phyloP scores from a whole-genome alignment of 2,888 invertebrate genomes.

The Mesoligia furuncula region DNA sequence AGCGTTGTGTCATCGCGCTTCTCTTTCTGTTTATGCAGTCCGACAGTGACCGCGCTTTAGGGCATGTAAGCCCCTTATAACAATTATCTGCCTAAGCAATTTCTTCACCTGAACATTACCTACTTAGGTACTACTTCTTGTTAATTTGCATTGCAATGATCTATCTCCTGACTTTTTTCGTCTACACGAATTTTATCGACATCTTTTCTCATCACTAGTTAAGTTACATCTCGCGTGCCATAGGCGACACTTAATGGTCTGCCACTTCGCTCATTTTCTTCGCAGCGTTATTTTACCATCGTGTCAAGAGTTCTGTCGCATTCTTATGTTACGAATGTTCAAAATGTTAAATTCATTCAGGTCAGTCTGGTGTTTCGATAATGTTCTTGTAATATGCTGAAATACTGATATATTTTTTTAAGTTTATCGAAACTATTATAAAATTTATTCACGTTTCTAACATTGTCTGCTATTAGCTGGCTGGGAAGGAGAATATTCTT shows the following conservation, averaged over 20 bases:
- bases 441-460: background rate
- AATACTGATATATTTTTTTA: background rate
- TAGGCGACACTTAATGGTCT: conserved; percentile 83
- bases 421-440: background rate
- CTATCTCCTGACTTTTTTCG: too few relatives aligned
- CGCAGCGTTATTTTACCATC: conserved; percentile 80
- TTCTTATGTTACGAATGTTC: conserved; percentile 73
- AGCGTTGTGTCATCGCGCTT: too few relatives aligned
- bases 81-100: background rate
- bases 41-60: too few relatives aligned
- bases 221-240: conserved; percentile 68
- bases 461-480: background rate
- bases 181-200: conserved; percentile 31
- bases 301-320: conserved; percentile 75
- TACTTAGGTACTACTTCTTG: too few relatives aligned
- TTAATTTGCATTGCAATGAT: too few relatives aligned
- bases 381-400: background rate
- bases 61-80: too few relatives aligned
- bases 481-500: background rate
- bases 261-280: conserved; percentile 83
- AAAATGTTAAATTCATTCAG: conserved; percentile 32
- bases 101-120: background rate
- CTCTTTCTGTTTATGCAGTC: too few relatives aligned
- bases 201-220: conserved; percentile 52
- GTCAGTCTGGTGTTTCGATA: background rate